These are phyloP conservation scores for Litocranius walleri DNA, from an alignment of 2,113 vertebrate genomes.

Conservation along the genomic window DNA sequence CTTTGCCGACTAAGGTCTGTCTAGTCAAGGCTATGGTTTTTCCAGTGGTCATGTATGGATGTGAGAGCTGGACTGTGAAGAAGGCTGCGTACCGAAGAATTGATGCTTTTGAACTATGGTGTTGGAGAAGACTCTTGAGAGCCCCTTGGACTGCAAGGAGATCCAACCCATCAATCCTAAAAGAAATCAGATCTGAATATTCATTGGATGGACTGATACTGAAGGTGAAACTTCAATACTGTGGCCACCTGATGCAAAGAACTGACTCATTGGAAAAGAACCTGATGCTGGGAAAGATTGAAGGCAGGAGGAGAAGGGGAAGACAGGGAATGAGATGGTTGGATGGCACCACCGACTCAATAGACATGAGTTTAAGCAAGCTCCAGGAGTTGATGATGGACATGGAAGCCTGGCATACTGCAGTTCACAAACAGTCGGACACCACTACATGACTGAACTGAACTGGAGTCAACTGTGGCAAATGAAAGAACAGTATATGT, in stretches of 20 bases:
- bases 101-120: background rate
- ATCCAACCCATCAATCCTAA: background rate
- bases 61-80: background rate
- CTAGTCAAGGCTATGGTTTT: background rate
- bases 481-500: background rate
- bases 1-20: background rate
- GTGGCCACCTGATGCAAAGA: background rate
- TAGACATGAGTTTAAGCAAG: background rate
- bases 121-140: background rate
- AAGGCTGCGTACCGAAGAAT: rapidly evolving
- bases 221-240: background rate
- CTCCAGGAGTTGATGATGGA: background rate
- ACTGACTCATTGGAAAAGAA: background rate
- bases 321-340: background rate
- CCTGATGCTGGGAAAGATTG: background rate
- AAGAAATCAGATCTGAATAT: background rate
- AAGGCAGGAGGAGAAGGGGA: background rate
- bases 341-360: background rate
- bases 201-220: background rate
- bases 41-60: background rate
- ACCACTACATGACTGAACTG: background rate
- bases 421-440: background rate
- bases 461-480: background rate
- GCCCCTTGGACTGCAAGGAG: background rate
- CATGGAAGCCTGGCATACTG: background rate